These are phyloP conservation scores for Vombatus ursinus DNA, from an alignment of 2,113 vertebrate genomes.

Conservation along the genomic window DNA sequence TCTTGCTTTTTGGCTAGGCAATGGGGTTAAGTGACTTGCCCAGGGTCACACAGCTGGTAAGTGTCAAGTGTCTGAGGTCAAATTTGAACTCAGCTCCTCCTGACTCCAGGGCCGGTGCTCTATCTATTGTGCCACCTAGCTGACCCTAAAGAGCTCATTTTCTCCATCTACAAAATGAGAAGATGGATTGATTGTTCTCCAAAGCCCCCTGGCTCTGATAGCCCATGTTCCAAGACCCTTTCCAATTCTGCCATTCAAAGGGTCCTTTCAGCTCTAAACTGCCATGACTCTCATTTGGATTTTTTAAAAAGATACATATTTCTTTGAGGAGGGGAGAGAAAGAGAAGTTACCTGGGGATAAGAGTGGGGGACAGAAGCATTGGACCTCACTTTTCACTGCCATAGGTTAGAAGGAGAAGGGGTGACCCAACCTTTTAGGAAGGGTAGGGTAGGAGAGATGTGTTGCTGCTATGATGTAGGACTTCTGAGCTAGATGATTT, in stretches of 20 bases:
- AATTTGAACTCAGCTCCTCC: too few relatives aligned
- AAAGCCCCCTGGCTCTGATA: not conserved
- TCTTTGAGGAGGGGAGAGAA: not conserved
- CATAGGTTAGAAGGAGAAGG: not conserved
- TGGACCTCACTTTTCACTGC: not conserved
- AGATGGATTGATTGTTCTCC: too few relatives aligned
- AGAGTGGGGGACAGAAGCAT: not conserved
- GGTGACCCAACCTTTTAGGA: not conserved
- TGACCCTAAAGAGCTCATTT: not conserved
- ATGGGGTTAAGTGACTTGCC: too few relatives aligned
- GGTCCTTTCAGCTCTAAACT: not conserved
- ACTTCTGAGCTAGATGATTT: not conserved
- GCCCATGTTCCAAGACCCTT: not conserved
- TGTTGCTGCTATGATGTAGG: not conserved
- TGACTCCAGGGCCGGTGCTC: too few relatives aligned
- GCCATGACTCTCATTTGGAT: not conserved
- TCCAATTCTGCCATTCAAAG: not conserved
- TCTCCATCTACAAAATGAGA: not conserved
- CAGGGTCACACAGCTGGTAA: too few relatives aligned
- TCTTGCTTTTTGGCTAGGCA: too few relatives aligned
- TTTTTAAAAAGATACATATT: not conserved
- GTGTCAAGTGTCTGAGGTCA: too few relatives aligned
- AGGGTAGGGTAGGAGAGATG: not conserved
- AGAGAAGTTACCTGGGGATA: not conserved
- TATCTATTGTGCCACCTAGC: too few relatives aligned